Conservation (phyloP, 1,140 invertebrate genomes). For the Zaprionus ghesquierei region DNA sequence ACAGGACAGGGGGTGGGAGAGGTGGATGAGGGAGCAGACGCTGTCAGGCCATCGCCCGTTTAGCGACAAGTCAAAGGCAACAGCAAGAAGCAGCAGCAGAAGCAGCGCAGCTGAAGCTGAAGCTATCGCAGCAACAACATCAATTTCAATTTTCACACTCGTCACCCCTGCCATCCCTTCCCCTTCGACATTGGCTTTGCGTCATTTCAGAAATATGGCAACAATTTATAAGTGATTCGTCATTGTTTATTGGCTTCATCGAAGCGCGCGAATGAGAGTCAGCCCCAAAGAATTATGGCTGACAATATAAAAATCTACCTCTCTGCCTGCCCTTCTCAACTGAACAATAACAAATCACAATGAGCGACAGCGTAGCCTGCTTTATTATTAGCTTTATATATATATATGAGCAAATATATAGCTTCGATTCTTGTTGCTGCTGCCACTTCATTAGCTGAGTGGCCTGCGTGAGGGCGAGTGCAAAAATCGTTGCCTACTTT, state of each 20-base stretch:
- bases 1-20: too few relatives aligned
- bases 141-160: constrained; percentile 72
- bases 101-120: constrained; percentile 1
- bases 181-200: constrained; percentile 4
- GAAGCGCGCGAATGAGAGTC: constrained; percentile 58
- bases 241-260: constrained; percentile 79
- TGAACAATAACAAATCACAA: constrained; percentile 40
- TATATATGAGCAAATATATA: neutral
- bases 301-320: constrained; percentile 63
- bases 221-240: constrained; percentile 80
- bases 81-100: constrained; percentile 1
- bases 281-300: constrained; percentile 64
- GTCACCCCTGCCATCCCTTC: neutral
- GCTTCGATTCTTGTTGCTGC: neutral
- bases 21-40: neutral
- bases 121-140: constrained; percentile 46
- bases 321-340: neutral
- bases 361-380: neutral
- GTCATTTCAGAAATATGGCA: constrained; percentile 63
- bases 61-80: constrained; percentile 61
- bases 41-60: constrained; percentile 29
- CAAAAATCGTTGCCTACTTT: constrained; percentile 23
- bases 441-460: constrained; percentile 36
- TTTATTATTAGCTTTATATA: neutral
- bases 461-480: constrained; percentile 4